Evolutionary conservation across 2,888 invertebrate genomes (phyloP), one percentile per base, ranked within the genome.

Genomic region (Ferdinandea cuprea): DNA sequence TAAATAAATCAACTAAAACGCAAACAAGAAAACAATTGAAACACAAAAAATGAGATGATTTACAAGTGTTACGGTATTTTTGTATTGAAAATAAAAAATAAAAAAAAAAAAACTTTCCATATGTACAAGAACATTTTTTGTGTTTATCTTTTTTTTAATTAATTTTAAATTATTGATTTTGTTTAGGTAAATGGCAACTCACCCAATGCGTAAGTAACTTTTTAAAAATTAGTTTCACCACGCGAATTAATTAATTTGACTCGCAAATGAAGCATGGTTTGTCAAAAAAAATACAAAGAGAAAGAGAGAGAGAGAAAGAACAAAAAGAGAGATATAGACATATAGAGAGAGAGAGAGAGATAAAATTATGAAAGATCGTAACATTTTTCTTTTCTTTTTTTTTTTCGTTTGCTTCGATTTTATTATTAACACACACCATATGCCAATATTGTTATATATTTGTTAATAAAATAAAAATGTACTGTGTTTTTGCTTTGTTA

Each of bases 241-340:
- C 77, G 77, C 71, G 77, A 54, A 61, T 81, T 52, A 17, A 72
- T n/a, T 77, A 50, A 46, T 77, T 81, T 61, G 59, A 44, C 81
- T 81, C 81, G 77, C 77, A 77, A 81, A 76, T 63, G 81, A 81
- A 77, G 77, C 69, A 81, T 77, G 68, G 59, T 80, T 68, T 61
- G 28, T 59, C 37, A 59, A 74, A 68, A 74, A 50, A 52, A 61
- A 54, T 28, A 81, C 2, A 69, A 17, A 80, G 56, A 74, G 15
- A 74, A 37, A 80, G 44, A 80, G 68, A 81, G 52, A 81, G 25
- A 71, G 44, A 61, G 40, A 68, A 28, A 66, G 44, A 66, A 69
- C 37, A 37, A 42, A 66, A 44, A 50, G 48, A 76, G 40, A 59
- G 25, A 77, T 54, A 76, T 25, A 80, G 44, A 48, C 32, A 54